Percentiles rank a stretch among this genome's conserved stretches.
Conservation (phyloP, 1,140 invertebrate species). For the Drosophila elegans region DNA sequence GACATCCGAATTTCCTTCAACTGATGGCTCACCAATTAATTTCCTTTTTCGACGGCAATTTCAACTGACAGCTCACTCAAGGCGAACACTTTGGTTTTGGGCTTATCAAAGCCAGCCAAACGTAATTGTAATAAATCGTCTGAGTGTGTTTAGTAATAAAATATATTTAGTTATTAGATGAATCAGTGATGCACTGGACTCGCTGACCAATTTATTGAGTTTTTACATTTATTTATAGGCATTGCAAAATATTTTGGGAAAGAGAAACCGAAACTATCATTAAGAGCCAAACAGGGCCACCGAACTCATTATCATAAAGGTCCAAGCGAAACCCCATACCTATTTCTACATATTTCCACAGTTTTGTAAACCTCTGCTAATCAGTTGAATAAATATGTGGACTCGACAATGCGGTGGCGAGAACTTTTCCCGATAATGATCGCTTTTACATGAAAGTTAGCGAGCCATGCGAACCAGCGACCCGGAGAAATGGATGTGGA, state of each 20-base stretch:
- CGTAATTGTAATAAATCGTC: conserved; percentile 24
- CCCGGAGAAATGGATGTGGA: conserved; percentile 7
- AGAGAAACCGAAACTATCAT: neutral
- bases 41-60: conserved; percentile 16
- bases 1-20: neutral
- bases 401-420: conserved; percentile 30
- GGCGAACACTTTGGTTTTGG: conserved; percentile 7
- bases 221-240: conserved; percentile 3
- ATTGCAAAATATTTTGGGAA: conserved; percentile 6
- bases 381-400: conserved; percentile 35
- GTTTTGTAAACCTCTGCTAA: conserved; percentile 35
- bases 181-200: neutral
- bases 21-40: conserved; percentile 1
- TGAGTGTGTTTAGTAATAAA: conserved; percentile 15
- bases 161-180: conserved; percentile 5
- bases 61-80: conserved; percentile 17
- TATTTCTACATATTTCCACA: conserved; percentile 19
- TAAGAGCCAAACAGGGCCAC: neutral
- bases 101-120: conserved; percentile 12
- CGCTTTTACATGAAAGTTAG: conserved; percentile 46
- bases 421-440: conserved; percentile 48
- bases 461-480: conserved; percentile 44
- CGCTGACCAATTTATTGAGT: too few species aligned
- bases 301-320: conserved; percentile 27
- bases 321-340: conserved; percentile 15